phyloP scores from a whole-genome alignment of 2,113 vertebrate species.

The Noctilio leporinus region DNA sequence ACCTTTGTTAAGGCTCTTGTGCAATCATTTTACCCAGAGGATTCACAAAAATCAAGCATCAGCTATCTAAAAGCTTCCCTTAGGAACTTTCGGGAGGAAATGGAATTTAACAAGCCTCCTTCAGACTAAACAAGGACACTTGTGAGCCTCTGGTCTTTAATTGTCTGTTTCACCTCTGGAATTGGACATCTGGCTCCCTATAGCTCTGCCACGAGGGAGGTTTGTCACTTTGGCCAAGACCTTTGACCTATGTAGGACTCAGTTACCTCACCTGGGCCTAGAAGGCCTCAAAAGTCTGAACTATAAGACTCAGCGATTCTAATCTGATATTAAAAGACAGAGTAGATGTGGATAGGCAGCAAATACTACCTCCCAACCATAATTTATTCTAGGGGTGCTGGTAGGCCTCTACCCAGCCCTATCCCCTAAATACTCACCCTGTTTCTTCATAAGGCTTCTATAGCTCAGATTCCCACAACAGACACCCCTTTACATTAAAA shows the following conservation, averaged over 20 bases:
- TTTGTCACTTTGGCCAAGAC: neutral
- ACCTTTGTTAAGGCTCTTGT: neutral
- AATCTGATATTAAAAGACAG: neutral
- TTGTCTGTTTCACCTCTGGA: neutral
- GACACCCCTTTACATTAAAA: neutral
- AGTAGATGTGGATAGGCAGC: neutral
- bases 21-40: neutral
- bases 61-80: constrained; percentile 23
- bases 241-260: neutral
- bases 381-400: neutral
- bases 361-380: neutral
- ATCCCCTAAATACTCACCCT: neutral
- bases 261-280: neutral
- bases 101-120: constrained; percentile 45
- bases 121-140: constrained; percentile 48
- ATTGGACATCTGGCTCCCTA: neutral
- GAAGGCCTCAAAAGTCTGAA: neutral
- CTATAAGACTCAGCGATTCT: neutral
- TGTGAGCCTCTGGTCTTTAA: neutral
- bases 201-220: neutral
- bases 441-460: neutral
- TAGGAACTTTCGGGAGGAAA: constrained; percentile 16
- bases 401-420: neutral
- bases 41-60: neutral
- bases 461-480: neutral